Evolutionary conservation across 2,797 vertebrate genomes (phyloP), one percentile per base, ranked within the genome.

Genomic region (Hippopotamyrus pictus): DNA sequence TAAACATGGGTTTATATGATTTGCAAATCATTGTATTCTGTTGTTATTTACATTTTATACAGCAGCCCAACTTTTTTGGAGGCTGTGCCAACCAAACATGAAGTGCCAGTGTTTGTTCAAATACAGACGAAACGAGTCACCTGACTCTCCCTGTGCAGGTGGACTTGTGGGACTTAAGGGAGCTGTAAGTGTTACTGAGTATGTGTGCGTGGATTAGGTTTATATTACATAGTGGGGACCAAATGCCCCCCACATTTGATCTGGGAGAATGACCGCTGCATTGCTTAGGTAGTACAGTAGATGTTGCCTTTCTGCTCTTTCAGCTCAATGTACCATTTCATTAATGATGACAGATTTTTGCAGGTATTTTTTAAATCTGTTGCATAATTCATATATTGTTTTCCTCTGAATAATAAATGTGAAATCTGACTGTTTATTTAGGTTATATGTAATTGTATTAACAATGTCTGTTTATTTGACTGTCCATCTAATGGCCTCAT

Each of bases 381-480:
- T 82, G 37, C 17, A 82, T 82, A 82, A 82, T 82, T 59, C n/a
- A 88, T 44, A 14, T 88, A 5, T 44, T 37, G 19, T 41, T 41
- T 59, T 46, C 57, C 53, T 33, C 86, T 87, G 79, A 83, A 83
- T 83, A 83, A 83, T 83, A 85, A 85, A 85, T 85, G 5, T 79
- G 29, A 79, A 79, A 37, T 65, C 0, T 76, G 73, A 79, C 46
- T 85, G 46, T 85, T 85, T 85, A 33, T 85, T 85, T 51, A 85
- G 44, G 14, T 22, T 88, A 33, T 88, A 73, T 88, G 87, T 88
- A 73, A 69, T 69, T 88, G 69, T 76, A 76, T 79, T 48, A 51
- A 48, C 9, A 62, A 44, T 87, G 33, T 59, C 33, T 62, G 86
- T 88, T 57, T 65, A 14, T 88, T 14, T 65, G 11, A 65, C 8